phyloP scores from a whole-genome alignment of 2,797 vertebrate species.

The Notolepis coatsorum region DNA sequence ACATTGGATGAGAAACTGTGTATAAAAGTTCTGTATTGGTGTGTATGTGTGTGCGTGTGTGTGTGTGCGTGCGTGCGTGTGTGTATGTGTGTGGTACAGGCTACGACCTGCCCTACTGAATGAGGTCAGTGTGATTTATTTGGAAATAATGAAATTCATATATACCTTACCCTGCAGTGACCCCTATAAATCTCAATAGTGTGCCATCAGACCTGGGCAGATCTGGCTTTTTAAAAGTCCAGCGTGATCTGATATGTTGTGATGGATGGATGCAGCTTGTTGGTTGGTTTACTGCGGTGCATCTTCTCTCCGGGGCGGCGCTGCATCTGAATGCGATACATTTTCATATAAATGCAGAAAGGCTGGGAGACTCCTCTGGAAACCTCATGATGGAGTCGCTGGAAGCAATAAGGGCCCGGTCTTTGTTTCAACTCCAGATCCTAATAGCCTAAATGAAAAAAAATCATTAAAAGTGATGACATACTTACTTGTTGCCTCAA shows the following conservation, averaged over 20 bases:
- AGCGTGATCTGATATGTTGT: neutral
- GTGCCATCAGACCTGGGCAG: neutral
- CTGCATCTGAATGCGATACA: neutral
- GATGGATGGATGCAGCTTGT: neutral
- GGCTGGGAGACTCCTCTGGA: too few species aligned
- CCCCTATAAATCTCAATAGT: neutral
- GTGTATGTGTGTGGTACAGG: too few species aligned
- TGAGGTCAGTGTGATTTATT: slow-evolving; percentile 5
- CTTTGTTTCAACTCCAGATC: too few species aligned
- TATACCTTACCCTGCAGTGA: neutral
- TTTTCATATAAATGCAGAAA: neutral
- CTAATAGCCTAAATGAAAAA: neutral
- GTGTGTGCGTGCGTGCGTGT: too few species aligned
- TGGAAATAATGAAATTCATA: slow-evolving; percentile 10
- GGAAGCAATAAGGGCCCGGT: neutral
- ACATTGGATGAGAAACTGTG: too few species aligned
- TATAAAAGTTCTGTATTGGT: too few species aligned
- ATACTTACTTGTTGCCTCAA: neutral
- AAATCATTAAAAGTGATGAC: neutral
- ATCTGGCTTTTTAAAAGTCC: neutral
- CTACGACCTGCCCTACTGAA: too few species aligned
- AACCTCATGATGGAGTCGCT: neutral
- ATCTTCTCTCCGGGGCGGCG: neutral
- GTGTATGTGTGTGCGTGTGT: too few species aligned
- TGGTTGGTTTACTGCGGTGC: neutral